phyloP scores from a whole-genome alignment of 2,888 invertebrate genomes.

The Volucella inanis region DNA sequence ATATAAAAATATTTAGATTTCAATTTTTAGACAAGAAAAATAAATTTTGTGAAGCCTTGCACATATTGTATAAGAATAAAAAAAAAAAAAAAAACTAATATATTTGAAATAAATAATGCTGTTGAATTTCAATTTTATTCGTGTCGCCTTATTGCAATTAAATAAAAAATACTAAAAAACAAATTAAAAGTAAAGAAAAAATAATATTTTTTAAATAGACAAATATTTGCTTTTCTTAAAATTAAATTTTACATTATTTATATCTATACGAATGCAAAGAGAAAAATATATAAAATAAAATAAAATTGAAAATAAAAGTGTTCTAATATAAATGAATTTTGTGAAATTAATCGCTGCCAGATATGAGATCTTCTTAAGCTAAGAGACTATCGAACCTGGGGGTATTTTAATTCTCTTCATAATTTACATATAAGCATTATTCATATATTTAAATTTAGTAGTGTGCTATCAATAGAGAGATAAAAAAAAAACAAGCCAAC shows the following conservation, averaged over 20 bases:
- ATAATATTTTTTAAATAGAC: conserved; percentile 6
- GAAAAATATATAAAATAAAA: conserved; percentile 31
- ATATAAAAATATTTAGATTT: conserved; percentile 49
- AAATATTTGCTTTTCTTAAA: conserved; percentile 42
- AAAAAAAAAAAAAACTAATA: conserved; percentile 31
- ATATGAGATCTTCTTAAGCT: conserved; percentile 46
- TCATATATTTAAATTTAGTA: conserved; percentile 18
- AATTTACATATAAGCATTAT: conserved; percentile 15
- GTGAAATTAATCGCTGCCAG: conserved; percentile 62
- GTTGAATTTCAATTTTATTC: conserved; percentile 44
- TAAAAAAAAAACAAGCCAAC: not conserved
- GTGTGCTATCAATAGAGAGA: conserved; percentile 20
- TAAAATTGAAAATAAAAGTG: conserved; percentile 7
- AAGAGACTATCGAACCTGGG: conserved; percentile 48
- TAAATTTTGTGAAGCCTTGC: conserved; percentile 53
- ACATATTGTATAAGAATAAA: conserved; percentile 49
- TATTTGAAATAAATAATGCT: conserved; percentile 51
- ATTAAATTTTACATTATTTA: conserved; percentile 7
- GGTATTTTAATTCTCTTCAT: conserved; percentile 35
- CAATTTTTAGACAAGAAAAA: conserved; percentile 40
- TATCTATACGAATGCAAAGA: conserved; percentile 26
- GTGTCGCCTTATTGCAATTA: conserved; percentile 66
- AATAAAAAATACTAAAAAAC: conserved; percentile 38
- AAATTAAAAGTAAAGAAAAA: conserved; percentile 31
- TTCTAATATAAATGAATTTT: conserved; percentile 37